Base-by-base conservation (phyloP, 2,888 invertebrate genomes). In the Idaea aversata region DNA sequence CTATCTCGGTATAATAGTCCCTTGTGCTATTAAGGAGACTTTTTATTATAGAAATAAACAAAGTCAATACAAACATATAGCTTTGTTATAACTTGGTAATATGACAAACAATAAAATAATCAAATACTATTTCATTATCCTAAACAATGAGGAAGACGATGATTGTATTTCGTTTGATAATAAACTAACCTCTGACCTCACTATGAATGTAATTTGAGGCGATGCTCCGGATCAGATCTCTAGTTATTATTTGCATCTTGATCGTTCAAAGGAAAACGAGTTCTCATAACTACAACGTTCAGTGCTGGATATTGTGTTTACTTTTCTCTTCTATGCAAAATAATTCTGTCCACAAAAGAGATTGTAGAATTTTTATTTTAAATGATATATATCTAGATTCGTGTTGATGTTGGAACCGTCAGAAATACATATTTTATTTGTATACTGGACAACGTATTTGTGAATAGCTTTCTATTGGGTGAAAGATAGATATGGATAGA, bases 161-260 rank as follows among this genome's bases (percentile, higher is more conserved):
- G 58, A 59, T 59, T 59, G 58, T 59, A 59, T 59, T 59, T 59
- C 58, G 15, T 16, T 58, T 15, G n/a, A 59, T 59, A 15, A 59
- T 7, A 59, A 59, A 47, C 47, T 16, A 16, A 59, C 58, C 58
- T 59, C 58, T 59, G 58, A 59, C 58, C 15, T 16, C 72, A 70
- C 74, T 77, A 70, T 72, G 68, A 75, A 75, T 77, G 79, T 80
- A 82, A 83, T 80, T 78, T 74, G 71, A 83, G 71, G 70, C 75
- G 73, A 78, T 77, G 76, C 73, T 77, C 78, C 80, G 75, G 76
- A 83, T 80, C 80, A 76, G 77, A 82, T 80, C 77, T 66, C 74
- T 70, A 71, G 69, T 65, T 75, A 75, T 77, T 75, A 77, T 79
- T 79, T 77, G 73, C 72, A 59, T 59, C 58, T 13, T 13, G 47